phyloP scores from a whole-genome alignment of 2,888 invertebrate species.

The Chymomyza amoena region DNA sequence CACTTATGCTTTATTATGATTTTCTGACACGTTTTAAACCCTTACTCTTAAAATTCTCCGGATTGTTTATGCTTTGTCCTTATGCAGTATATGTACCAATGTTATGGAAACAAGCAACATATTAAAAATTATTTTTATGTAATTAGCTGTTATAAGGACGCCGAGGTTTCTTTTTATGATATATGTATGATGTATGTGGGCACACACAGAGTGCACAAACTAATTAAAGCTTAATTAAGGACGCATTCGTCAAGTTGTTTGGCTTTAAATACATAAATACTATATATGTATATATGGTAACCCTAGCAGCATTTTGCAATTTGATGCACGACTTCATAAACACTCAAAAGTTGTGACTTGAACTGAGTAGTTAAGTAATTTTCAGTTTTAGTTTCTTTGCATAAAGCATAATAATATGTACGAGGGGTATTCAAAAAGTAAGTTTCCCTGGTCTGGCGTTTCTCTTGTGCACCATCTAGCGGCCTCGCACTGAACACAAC shows the following conservation, averaged over 20 bases:
- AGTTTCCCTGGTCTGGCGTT: no score
- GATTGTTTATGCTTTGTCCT: not conserved
- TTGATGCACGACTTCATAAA: not conserved
- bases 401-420: no score
- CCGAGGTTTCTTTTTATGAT: conserved; percentile 3
- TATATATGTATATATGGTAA: not conserved
- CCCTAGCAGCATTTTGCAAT: not conserved
- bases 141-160: conserved; percentile 25
- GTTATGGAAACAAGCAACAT: conserved; percentile 8
- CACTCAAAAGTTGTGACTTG: not conserved
- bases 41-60: not conserved
- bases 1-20: not conserved
- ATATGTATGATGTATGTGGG: conserved; percentile 8
- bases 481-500: no score
- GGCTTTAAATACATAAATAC: not conserved
- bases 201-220: conserved; percentile 41
- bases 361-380: not conserved
- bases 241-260: conserved; percentile 1
- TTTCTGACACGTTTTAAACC: not conserved
- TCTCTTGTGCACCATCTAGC: no score
- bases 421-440: no score
- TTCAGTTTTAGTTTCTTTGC: no score
- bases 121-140: conserved; percentile 31
- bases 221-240: conserved; percentile 47
- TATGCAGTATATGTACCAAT: not conserved